phyloP scores from a whole-genome alignment of 2,888 invertebrate genomes.

The Dermolepida albohirtum region DNA sequence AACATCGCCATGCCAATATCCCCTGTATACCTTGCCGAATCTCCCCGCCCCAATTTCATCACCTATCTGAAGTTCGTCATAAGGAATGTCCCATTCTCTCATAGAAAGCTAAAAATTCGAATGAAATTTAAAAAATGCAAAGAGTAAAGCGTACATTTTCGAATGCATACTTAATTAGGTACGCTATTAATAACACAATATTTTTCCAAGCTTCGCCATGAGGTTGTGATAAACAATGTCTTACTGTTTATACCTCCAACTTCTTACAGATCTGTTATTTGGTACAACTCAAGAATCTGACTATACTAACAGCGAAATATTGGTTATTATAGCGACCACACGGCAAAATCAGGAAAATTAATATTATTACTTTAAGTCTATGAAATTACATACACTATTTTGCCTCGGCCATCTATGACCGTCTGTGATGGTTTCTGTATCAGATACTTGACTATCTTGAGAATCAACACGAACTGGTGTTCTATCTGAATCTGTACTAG shows the following conservation, averaged over 20 bases:
- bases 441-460: slow-evolving; percentile 83
- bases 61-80: slow-evolving; percentile 88
- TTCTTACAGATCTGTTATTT: no score
- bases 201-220: no score
- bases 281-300: no score
- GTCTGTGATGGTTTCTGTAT: slow-evolving; percentile 69
- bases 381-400: slow-evolving; percentile 74
- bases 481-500: slow-evolving; percentile 86
- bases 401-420: slow-evolving; percentile 79
- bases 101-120: slow-evolving; percentile 75
- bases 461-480: slow-evolving; percentile 84
- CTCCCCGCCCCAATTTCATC: slow-evolving; percentile 92
- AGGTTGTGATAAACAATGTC: no score
- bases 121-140: neutral
- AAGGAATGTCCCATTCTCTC: slow-evolving; percentile 99
- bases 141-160: neutral
- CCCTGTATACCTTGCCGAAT: slow-evolving; percentile 94
- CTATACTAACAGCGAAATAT: no score
- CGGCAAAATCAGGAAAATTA: no score
- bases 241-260: no score
- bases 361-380: no score
- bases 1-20: slow-evolving; percentile 98
- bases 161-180: no score
- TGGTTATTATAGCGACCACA: no score
- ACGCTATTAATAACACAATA: no score